Evolutionary conservation across 2,797 vertebrate species (phyloP).

Genomic region (Enteromius argenteus): DNA sequence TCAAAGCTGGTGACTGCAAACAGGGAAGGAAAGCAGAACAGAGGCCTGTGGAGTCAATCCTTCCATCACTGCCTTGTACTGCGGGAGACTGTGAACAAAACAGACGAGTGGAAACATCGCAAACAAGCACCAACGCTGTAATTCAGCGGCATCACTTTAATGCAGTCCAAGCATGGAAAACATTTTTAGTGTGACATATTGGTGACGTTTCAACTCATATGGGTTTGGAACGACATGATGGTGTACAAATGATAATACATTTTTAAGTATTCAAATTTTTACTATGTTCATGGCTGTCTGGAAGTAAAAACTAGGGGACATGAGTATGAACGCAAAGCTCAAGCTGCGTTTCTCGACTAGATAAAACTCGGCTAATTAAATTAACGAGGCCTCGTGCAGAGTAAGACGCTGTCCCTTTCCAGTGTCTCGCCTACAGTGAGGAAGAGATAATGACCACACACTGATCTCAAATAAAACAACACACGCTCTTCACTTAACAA

Average conservation of each 20-base stretch:
- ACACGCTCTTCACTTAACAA: slow-evolving; percentile 6
- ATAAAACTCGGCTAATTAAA: slow-evolving; percentile 54
- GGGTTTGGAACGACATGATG: not conserved
- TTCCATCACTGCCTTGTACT: slow-evolving; percentile 12
- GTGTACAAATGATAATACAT: not conserved
- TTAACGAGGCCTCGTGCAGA: slow-evolving; percentile 26
- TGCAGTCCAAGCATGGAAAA: not conserved
- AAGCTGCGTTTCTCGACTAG: slow-evolving; percentile 18
- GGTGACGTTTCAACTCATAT: not conserved
- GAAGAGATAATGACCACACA: slow-evolving; percentile 46
- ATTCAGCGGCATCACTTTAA: not conserved
- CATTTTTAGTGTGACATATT: not conserved
- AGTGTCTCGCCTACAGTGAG: slow-evolving; percentile 20
- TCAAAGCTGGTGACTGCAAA: slow-evolving; percentile 46
- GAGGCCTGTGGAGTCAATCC: slow-evolving; percentile 24
- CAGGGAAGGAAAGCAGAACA: slow-evolving; percentile 24
- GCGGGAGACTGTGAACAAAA: slow-evolving; percentile 31
- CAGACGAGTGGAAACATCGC: slow-evolving; percentile 3
- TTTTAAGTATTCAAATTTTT: not conserved
- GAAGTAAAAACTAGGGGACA: slow-evolving; percentile 9
- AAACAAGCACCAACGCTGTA: slow-evolving; percentile 15
- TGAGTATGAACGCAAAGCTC: slow-evolving; percentile 8
- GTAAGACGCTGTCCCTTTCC: not conserved
- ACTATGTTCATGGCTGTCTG: not conserved
- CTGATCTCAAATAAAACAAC: slow-evolving; percentile 34